Evolutionary conservation across 2,797 vertebrate species (phyloP).

Genomic region (Falco novaeseelandiae): DNA sequence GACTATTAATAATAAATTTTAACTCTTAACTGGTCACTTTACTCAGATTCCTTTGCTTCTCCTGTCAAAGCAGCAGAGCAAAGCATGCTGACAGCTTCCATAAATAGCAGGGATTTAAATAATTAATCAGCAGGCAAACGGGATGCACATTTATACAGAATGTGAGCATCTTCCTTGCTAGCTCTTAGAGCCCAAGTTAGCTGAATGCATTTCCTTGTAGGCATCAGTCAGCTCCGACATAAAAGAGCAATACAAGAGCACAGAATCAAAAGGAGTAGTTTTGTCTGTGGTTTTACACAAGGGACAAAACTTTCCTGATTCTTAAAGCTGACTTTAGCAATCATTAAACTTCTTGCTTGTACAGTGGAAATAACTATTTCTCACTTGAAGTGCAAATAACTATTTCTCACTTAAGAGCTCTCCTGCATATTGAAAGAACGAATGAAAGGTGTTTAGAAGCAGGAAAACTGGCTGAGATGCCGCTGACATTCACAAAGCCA

Average conservation of each 20-base stretch:
- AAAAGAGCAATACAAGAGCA: slow-evolving; percentile 25
- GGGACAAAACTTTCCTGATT: slow-evolving; percentile 16
- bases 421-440: not conserved
- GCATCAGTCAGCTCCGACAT: slow-evolving; percentile 19
- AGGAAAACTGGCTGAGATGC: not conserved
- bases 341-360: not conserved
- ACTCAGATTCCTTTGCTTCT: not conserved
- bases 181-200: not conserved
- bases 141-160: slow-evolving; percentile 14
- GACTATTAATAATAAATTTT: not conserved
- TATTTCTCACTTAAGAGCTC: not conserved
- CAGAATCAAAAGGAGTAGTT: slow-evolving; percentile 41
- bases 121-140: slow-evolving; percentile 24
- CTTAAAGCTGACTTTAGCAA: not conserved
- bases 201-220: slow-evolving; percentile 29
- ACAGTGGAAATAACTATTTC: not conserved
- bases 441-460: not conserved
- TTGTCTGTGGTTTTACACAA: not conserved
- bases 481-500: not conserved
- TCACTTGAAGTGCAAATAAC: no score
- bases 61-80: not conserved
- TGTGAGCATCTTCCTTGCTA: slow-evolving; percentile 12
- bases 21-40: slow-evolving; percentile 15
- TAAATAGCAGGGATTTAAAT: slow-evolving; percentile 54
- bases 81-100: slow-evolving; percentile 31